phyloP scores from a whole-genome alignment of 2,888 invertebrate genomes.

The Sussaba pulchella region DNA sequence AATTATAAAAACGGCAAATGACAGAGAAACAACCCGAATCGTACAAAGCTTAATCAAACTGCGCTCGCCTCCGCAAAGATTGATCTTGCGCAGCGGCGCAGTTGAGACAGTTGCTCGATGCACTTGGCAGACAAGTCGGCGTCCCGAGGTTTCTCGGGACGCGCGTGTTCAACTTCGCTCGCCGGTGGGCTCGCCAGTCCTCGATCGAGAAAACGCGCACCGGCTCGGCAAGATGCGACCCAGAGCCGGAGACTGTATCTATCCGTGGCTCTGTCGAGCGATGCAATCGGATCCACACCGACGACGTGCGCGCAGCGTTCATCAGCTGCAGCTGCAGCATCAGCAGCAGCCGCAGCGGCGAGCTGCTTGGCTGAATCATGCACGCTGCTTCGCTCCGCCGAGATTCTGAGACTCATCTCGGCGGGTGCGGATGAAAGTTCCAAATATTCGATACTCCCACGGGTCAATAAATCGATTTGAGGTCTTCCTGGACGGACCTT shows the following conservation, averaged over 20 bases:
- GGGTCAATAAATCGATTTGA: too few species aligned
- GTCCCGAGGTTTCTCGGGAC: constrained; percentile 66
- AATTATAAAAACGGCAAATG: constrained; percentile 3
- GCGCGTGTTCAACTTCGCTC: constrained; percentile 11
- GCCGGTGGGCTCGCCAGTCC: constrained; percentile 30
- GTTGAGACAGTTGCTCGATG: constrained; percentile 48
- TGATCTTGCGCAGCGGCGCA: constrained; percentile 16
- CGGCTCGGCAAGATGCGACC: constrained; percentile 35
- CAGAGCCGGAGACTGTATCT: constrained; percentile 19
- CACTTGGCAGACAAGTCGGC: constrained; percentile 77
- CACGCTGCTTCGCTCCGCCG: too few species aligned
- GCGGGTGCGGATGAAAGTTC: too few species aligned
- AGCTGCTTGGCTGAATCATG: constrained; percentile 37
- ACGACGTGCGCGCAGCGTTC: constrained; percentile 50
- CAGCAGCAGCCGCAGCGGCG: too few species aligned
- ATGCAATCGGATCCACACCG: constrained; percentile 61
- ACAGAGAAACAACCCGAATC: too few species aligned
- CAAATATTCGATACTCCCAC: too few species aligned
- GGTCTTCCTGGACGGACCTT: too few species aligned
- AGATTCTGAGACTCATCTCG: too few species aligned
- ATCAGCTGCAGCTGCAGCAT: constrained; percentile 54
- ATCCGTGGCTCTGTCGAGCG: constrained; percentile 49
- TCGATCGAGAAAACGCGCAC: constrained; percentile 70
- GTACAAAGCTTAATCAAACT: not conserved
- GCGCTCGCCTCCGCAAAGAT: constrained; percentile 16